Evolutionary conservation across 2,888 invertebrate species (phyloP), one percentile per base, ranked within the genome.

Genomic region (Meandrusa payeni): DNA sequence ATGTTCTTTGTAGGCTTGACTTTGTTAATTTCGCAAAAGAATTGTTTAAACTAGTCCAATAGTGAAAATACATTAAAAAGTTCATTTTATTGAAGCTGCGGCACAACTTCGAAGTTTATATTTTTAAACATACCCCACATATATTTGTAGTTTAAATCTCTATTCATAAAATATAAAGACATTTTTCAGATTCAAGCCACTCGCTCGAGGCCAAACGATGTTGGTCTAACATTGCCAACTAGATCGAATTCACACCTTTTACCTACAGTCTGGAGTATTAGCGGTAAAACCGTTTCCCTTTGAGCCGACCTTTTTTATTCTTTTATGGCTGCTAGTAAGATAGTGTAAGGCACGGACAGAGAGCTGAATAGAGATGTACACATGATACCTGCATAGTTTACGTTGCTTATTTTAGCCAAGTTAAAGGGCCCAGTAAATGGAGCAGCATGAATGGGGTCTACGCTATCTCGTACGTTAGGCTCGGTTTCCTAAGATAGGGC

Each of bases 331-430:
- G 52, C 69, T 64, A 63, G 65, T 74, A 71, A 76, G 52, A 52
- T 56, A 71, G 75, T 73, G 74, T 69, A 65, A 73, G 62, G 62
- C 59, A 56, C 71, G 78, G 75, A 52, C 75, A 68, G 71, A 59
- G 51, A 57, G 63, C 52, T 80, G 79, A 79, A 82, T 75, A 63
- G 82, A 83, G 83, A 85, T 85, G 82, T 69, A 81, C 71, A 83
- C 82, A 81, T 55, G 82, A 85, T 82, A 83, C 70, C 60, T 76
- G 76, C 78, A 83, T 80, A 82, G 72, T 83, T 76, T 61, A 80
- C 59, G 47, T 56, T 66, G 67, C 75, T 75, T 77, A 80, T 82
- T 79, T 68, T 76, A 69, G 77, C 74, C 61, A 76, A 77, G 81
- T 79, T 85, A 85, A 85, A 83, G 82, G 78, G 69, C 73, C 68